Base-by-base conservation (phyloP, 2,888 invertebrate genomes). In the Caenorhabditis sp. region DNA sequence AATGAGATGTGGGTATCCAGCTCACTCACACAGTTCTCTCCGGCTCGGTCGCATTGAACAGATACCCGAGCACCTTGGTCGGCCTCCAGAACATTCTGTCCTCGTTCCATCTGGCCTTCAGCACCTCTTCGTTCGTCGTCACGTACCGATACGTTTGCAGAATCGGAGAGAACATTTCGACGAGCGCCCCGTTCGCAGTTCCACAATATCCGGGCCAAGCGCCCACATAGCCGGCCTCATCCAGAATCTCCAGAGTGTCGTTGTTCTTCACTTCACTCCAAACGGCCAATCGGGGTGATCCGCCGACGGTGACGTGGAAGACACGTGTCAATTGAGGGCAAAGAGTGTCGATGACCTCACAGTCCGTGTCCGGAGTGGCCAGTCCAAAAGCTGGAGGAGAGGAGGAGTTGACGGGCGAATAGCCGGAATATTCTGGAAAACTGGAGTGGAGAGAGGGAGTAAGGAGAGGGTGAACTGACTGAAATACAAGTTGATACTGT, bases 151-250 rank as follows among this genome's bases (percentile, higher is more conserved):
- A 68, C 6, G 35, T 3, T 7, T 26, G 41, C 15, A 62, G 17
- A n/a, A 75, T 45, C 20, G 61, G 56, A 26, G 68, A 68, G 35
- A 26, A 75, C 68, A 75, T 62, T 39, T 75, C 75, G 11, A 75
- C 68, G 1, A 75, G 52, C 7, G 62, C 68, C 32, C 75, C 75
- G 37, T 75, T 37, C 11, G 68, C 39, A 27, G 75, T 75, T 46
- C 75, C 75, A 68, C 75, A 75, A 32, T 75, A 75, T 22, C 75
- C 75, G 13, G 75, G 75, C 75, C 75, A 75, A n/a, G 53, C 17
- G 11, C 55, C 68, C 37, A 75, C 41, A 17, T 75, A 75, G 26
- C 75, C 75, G 7, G 75, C 75, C 41, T 75, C 75, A 9, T 75
- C 75, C 13, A 75, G 15, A 24, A 75, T 68, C 24, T 75, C 74